Evolutionary conservation across 2,113 vertebrate species (phyloP).

Genomic region (Elachura formosa): DNA sequence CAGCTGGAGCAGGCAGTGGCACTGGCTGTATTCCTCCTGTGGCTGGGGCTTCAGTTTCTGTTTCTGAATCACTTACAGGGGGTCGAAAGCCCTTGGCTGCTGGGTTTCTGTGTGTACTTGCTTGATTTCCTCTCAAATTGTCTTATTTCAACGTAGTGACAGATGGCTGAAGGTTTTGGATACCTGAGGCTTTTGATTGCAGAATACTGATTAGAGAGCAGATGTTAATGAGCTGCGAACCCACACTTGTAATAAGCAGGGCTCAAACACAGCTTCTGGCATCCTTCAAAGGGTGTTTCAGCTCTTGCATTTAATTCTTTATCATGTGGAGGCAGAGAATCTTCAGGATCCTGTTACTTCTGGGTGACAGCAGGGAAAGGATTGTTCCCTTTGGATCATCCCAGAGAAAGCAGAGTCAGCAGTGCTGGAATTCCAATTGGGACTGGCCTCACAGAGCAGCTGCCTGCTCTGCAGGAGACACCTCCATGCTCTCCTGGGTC

Average conservation of each 20-base stretch:
- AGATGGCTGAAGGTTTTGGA: slow-evolving; percentile 1
- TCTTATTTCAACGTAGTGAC: not conserved
- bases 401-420: not conserved
- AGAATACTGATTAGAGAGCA: not conserved
- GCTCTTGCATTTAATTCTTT: not conserved
- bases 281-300: not conserved
- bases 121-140: not conserved
- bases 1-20: not conserved
- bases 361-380: not conserved
- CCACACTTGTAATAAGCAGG: not conserved
- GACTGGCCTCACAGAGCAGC: not conserved
- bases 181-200: not conserved
- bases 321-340: not conserved
- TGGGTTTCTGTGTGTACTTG: not conserved
- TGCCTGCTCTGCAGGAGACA: not conserved
- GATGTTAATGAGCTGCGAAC: not conserved
- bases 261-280: not conserved
- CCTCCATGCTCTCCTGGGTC: not conserved
- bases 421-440: not conserved
- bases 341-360: not conserved
- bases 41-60: not conserved
- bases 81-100: not conserved
- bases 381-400: not conserved
- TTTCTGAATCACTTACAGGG: not conserved
- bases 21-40: not conserved